A percentile compares a stretch with the other conserved stretches of the same genome.
Conservation (phyloP, 1,140 invertebrate genomes). For the Ceratitis capitata region DNA sequence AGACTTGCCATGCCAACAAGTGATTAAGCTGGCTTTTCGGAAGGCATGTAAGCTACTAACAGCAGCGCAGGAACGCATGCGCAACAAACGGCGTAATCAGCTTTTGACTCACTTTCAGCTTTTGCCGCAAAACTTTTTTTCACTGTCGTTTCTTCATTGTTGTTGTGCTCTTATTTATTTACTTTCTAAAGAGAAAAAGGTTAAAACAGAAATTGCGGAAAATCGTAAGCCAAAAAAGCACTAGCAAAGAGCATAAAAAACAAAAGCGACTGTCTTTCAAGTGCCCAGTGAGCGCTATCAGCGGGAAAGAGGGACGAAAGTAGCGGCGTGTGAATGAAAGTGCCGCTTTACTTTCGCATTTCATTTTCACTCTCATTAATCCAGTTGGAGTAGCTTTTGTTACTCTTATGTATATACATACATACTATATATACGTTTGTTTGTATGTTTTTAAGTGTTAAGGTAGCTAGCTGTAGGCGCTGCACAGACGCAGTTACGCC, state of each 20-base stretch:
- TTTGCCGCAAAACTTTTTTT: background rate
- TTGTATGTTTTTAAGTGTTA: background rate
- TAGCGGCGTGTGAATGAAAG: background rate
- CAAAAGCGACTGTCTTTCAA: background rate
- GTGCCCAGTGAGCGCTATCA: too few species aligned
- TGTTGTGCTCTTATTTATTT: background rate
- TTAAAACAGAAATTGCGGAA: background rate
- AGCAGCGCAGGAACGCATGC: background rate
- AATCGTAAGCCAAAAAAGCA: background rate
- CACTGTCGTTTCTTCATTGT: background rate
- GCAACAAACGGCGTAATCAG: background rate
- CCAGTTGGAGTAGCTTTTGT: background rate
- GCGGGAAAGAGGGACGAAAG: too few species aligned
- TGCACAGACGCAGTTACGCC: background rate
- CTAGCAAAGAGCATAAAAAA: background rate
- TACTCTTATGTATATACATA: background rate
- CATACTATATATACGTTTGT: background rate
- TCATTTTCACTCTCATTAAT: slow-evolving; percentile 31
- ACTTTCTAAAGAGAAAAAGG: slow-evolving; percentile 13
- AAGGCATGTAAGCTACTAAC: too few species aligned
- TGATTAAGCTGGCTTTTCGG: too few species aligned
- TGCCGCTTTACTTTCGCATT: slow-evolving; percentile 21
- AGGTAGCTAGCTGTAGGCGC: background rate
- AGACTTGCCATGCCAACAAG: too few species aligned
- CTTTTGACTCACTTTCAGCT: slow-evolving; percentile 30